Conservation (phyloP, 2,888 invertebrate genomes). For the Tenthredo notha region DNA sequence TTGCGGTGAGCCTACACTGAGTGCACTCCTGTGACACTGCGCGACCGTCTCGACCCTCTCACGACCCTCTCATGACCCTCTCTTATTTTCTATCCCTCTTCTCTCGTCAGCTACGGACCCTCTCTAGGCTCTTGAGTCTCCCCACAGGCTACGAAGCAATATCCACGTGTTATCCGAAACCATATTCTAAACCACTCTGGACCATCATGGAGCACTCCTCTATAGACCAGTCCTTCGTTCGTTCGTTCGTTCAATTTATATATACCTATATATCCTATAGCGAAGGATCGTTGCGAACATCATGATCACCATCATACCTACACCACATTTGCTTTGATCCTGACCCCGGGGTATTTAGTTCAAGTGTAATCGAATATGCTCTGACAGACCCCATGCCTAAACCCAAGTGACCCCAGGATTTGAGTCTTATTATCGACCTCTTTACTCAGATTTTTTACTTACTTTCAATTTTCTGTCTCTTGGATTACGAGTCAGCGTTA, state of each 20-base stretch:
- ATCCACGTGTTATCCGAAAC: constrained; percentile 38
- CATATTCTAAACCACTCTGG: constrained; percentile 50
- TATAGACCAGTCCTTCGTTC: not conserved
- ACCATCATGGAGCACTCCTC: constrained; percentile 14
- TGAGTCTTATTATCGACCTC: not conserved
- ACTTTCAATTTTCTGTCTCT: not conserved
- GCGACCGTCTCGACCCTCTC: constrained; percentile 50
- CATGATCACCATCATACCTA: not conserved
- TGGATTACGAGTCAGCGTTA: not conserved
- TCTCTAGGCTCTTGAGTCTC: constrained; percentile 33
- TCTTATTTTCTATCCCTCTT: constrained; percentile 25
- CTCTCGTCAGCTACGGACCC: constrained; percentile 33
- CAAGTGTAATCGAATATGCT: constrained; percentile 31
- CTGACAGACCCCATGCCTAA: not conserved
- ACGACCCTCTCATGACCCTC: constrained; percentile 41
- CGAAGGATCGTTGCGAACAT: not conserved
- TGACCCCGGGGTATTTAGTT: constrained; percentile 15
- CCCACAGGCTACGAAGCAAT: constrained; percentile 31
- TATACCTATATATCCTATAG: not conserved
- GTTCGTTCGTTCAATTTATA: not conserved
- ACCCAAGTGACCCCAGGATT: not conserved
- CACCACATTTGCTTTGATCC: constrained; percentile 43
- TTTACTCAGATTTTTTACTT: not conserved
- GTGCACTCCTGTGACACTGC: constrained; percentile 47
- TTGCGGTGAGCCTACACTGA: constrained; percentile 50